Evolutionary conservation across 1,140 invertebrate species (phyloP), one percentile per base, ranked within the genome.

Genomic region (Helicoverpa armigera): DNA sequence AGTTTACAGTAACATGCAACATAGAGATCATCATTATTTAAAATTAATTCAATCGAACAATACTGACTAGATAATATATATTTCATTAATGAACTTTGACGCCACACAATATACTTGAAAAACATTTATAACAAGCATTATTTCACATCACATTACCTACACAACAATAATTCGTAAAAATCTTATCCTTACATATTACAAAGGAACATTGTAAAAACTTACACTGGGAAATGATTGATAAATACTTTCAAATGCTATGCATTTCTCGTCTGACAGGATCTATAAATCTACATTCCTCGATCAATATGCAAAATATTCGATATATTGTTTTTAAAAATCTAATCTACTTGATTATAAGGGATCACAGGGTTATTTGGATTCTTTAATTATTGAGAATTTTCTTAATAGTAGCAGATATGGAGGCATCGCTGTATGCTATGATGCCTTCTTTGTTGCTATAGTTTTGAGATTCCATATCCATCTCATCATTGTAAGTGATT

Each of bases 381-480:
- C 35, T 29, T 61, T 51, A 75, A 63, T 51, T 29, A 13, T 75
- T 13, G 5, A 89, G 72, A 35, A 90, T 83, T 16, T 81, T 63
- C 70, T 85, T 87, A 16, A 93, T 85, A 77, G 89, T 89, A 61
- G 88, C 75, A 53, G 89, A 86, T 31, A 89, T 77, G 74, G 80
- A 35, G 69, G 75, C 29, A 79, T 87, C 80, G 54, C 48, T 81
- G 78, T 84, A 94, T 60, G 93, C 92, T 75, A 93, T 90, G 43
- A 94, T 89, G 13, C 93, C 93, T 81, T 88, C 86, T 79, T 86
- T 83, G 83, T 94, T 94, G 67, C 91, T 90, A 80, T 90, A 92
- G 70, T 87, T 70, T 63, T 91, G 86, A 51, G 88, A 83, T 23
- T 91, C 87, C 53, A 85, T 73, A 79, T 82, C 75, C 69, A 86